These are phyloP conservation scores for Eclectus roratus DNA, from an alignment of 2,113 vertebrate species.

Conservation along the genomic window DNA sequence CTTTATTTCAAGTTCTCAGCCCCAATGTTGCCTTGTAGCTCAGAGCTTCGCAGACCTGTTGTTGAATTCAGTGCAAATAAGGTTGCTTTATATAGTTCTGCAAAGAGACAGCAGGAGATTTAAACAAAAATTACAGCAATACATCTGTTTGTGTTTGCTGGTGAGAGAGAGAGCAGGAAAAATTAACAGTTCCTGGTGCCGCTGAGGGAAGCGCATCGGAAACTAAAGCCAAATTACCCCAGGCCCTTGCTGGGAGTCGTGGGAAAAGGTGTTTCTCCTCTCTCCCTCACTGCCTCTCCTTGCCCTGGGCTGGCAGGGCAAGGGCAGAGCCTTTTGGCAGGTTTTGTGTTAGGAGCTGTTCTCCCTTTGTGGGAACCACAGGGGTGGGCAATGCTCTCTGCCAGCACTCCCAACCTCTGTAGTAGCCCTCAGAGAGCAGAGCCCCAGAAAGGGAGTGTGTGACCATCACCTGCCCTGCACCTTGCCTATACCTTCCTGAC, in stretches of 20 bases:
- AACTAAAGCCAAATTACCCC: not conserved
- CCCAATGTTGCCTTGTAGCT: not conserved
- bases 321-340: not conserved
- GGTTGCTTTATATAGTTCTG: not conserved
- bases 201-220: not conserved
- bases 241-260: not conserved
- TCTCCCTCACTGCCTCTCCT: not conserved
- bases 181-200: not conserved
- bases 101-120: not conserved
- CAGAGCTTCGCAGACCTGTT: not conserved
- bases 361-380: not conserved
- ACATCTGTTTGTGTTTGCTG: not conserved
- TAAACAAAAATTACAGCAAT: not conserved
- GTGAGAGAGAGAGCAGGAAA: not conserved
- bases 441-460: not conserved
- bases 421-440: not conserved
- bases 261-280: not conserved
- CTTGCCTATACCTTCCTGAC: not conserved
- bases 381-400: not conserved
- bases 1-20: not conserved
- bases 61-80: not conserved
- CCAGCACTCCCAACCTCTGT: not conserved
- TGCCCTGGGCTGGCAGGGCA: not conserved
- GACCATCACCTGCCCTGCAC: not conserved
- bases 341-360: not conserved